These are phyloP conservation scores for Phoebastria nigripes DNA, from an alignment of 2,797 vertebrate genomes.

Conservation along the genomic window DNA sequence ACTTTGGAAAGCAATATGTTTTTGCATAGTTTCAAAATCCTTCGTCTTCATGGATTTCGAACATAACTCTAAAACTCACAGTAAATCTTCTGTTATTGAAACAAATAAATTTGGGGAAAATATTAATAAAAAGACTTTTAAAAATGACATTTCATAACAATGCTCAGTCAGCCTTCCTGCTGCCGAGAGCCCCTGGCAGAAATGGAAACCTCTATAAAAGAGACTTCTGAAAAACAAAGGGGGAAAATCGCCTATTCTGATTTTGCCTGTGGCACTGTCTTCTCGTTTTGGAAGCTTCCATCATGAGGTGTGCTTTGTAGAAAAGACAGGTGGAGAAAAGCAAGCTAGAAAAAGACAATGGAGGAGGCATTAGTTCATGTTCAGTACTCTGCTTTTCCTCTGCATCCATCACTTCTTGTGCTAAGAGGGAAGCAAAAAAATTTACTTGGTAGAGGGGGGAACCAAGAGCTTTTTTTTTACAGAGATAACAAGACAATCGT, in stretches of 20 bases:
- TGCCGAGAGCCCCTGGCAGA: not conserved
- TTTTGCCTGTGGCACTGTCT: not conserved
- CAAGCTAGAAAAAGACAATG: not conserved
- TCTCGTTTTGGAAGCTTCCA: not conserved
- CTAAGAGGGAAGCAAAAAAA: not conserved
- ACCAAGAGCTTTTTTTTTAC: not conserved
- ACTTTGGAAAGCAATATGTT: slow-evolving; percentile 11
- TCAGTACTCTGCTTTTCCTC: not conserved
- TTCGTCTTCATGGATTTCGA: slow-evolving; percentile 14
- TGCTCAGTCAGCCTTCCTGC: not conserved
- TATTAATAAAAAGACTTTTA: not conserved
- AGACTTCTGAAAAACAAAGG: not conserved
- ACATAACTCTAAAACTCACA: not conserved
- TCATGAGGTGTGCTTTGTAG: not conserved
- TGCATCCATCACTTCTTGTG: not conserved
- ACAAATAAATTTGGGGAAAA: slow-evolving; percentile 2
- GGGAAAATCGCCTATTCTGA: not conserved
- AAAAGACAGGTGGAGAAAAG: not conserved
- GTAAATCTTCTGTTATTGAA: slow-evolving; percentile 9
- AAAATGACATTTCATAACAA: not conserved
- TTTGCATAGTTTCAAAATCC: slow-evolving; percentile 9
- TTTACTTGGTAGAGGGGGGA: not conserved
- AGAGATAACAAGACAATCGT: not conserved
- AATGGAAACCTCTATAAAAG: not conserved
- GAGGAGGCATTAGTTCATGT: not conserved